phyloP scores from a whole-genome alignment of 2,797 vertebrate species.

The Hydrophis major region DNA sequence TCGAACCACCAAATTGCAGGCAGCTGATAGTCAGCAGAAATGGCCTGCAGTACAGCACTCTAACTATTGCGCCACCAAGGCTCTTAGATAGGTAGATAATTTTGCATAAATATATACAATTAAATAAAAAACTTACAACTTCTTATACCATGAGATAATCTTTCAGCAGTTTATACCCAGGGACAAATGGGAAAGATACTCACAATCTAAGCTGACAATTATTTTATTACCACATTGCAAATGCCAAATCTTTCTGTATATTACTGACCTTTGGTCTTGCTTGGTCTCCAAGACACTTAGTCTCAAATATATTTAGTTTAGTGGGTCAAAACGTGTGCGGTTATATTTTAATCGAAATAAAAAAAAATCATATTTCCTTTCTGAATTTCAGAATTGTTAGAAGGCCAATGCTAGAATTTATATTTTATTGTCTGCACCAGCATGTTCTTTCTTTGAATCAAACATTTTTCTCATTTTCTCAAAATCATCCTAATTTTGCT shows the following conservation, averaged over 20 bases:
- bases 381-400: not conserved
- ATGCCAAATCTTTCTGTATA: not conserved
- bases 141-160: not conserved
- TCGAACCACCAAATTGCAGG: no score
- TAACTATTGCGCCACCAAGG: no score
- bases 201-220: not conserved
- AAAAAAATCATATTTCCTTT: not conserved
- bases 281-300: not conserved
- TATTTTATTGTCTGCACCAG: not conserved
- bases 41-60: no score
- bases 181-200: not conserved
- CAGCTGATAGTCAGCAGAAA: no score
- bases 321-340: not conserved
- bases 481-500: not conserved
- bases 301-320: not conserved
- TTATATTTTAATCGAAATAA: not conserved
- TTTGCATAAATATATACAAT: not conserved
- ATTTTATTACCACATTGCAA: not conserved
- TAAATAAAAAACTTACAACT: not conserved
- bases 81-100: not conserved
- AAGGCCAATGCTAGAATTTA: not conserved
- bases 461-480: not conserved
- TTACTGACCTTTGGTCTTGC: not conserved
- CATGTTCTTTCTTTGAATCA: not conserved
- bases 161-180: not conserved